phyloP scores from a whole-genome alignment of 2,113 vertebrate genomes.

The Nycticebus coucang region DNA sequence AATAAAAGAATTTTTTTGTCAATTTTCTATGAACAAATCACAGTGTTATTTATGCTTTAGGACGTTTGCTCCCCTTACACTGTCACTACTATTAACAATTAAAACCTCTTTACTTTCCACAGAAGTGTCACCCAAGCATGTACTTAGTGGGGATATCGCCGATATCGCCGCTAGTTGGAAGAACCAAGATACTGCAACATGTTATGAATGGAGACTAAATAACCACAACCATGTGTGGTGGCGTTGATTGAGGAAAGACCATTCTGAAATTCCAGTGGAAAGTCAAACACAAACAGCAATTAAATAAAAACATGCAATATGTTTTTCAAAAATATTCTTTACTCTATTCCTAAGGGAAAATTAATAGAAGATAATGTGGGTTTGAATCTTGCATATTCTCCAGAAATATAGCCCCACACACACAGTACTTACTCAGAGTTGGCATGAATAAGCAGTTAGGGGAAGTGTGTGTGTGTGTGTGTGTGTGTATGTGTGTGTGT shows the following conservation, averaged over 20 bases:
- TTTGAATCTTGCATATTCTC: constrained; percentile 24
- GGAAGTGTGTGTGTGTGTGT: neutral
- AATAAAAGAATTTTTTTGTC: neutral
- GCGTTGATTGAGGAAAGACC: neutral
- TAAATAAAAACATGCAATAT: neutral
- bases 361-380: neutral
- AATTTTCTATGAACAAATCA: neutral
- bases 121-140: neutral
- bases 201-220: neutral
- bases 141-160: too few relatives aligned
- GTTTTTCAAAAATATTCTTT: constrained; percentile 2
- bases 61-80: neutral
- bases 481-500: too few relatives aligned
- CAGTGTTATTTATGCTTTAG: neutral
- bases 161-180: neutral
- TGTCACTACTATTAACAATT: neutral
- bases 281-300: neutral
- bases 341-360: constrained; percentile 1
- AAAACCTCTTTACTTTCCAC: neutral
- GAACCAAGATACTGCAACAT: neutral
- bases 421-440: neutral
- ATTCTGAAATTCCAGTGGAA: neutral
- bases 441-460: neutral
- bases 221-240: neutral
- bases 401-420: neutral